Evolutionary conservation across 2,797 vertebrate species (phyloP).

Genomic region (Labeo calbasu): DNA sequence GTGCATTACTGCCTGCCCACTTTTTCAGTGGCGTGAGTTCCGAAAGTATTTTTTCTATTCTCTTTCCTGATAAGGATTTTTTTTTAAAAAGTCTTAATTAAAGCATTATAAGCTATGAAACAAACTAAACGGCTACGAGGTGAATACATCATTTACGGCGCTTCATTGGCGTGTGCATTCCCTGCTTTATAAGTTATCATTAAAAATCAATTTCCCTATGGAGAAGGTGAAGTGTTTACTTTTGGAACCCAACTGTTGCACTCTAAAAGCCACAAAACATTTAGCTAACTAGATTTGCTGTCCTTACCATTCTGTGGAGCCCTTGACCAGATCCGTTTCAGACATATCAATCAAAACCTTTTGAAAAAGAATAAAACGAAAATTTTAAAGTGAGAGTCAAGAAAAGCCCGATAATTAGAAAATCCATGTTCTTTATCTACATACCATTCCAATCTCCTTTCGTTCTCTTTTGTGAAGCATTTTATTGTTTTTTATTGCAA

Average conservation of each 20-base stretch:
- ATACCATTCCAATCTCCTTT: constrained; percentile 92
- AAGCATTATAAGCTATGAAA: neutral
- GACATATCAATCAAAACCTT: constrained; percentile 89
- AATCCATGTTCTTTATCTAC: neutral
- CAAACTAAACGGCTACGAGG: neutral
- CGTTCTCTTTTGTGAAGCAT: constrained; percentile 86
- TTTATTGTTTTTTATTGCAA: constrained; percentile 91
- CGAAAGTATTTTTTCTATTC: neutral
- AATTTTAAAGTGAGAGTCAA: neutral
- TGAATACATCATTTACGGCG: neutral
- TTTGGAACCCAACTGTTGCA: neutral
- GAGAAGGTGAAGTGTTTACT: fast-evolving
- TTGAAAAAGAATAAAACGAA: constrained; percentile 38
- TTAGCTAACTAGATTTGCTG: neutral
- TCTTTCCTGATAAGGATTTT: neutral
- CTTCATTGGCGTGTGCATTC: no score
- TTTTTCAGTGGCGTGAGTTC: neutral
- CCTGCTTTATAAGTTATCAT: neutral
- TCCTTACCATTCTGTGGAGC: constrained; percentile 86
- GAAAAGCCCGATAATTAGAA: neutral
- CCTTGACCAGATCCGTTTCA: constrained; percentile 83
- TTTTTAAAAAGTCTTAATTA: neutral
- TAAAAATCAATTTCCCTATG: neutral
- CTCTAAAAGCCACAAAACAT: neutral
- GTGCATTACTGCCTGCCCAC: neutral